phyloP scores from a whole-genome alignment of 2,797 vertebrate species.

The Nannoperca australis region DNA sequence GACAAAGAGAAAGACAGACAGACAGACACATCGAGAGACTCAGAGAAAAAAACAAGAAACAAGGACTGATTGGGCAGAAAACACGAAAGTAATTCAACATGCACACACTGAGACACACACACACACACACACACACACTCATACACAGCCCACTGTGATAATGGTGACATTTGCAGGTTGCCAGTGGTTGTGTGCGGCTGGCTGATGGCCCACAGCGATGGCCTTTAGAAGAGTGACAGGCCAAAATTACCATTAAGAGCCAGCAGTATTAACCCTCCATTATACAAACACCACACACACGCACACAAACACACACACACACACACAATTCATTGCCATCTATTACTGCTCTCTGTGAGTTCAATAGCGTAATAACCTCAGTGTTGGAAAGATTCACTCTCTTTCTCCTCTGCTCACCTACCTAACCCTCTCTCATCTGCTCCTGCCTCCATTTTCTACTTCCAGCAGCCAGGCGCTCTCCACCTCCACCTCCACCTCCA shows the following conservation, averaged over 20 bases:
- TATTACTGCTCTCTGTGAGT: conserved; percentile 61
- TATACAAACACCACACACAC: conserved; percentile 57
- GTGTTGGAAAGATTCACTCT: conserved; percentile 57
- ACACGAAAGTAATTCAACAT: conserved; percentile 47
- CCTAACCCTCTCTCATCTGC: conserved; percentile 55
- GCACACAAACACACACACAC: conserved; percentile 31
- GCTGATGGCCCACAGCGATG: conserved; percentile 83
- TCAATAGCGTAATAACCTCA: conserved; percentile 68
- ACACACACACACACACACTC: conserved; percentile 12
- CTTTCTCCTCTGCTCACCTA: conserved; percentile 48
- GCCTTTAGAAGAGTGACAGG: conserved; percentile 83
- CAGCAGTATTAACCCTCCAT: conserved; percentile 70
- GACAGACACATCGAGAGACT: conserved; percentile 4
- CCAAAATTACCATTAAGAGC: conserved; percentile 79
- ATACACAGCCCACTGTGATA: conserved; percentile 68
- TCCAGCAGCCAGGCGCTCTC: conserved; percentile 20
- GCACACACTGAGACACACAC: neutral
- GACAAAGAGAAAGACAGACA: conserved; percentile 16
- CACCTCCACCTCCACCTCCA: conserved; percentile 19
- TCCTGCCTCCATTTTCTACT: conserved; percentile 54
- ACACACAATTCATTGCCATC: conserved; percentile 43
- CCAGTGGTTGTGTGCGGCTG: conserved; percentile 72
- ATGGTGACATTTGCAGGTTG: conserved; percentile 85
- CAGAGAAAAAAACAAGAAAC: conserved; percentile 12
- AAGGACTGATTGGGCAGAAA: conserved; percentile 33